These are phyloP conservation scores for Panopea generosa DNA, from an alignment of 2,888 invertebrate genomes.

Conservation along the genomic window DNA sequence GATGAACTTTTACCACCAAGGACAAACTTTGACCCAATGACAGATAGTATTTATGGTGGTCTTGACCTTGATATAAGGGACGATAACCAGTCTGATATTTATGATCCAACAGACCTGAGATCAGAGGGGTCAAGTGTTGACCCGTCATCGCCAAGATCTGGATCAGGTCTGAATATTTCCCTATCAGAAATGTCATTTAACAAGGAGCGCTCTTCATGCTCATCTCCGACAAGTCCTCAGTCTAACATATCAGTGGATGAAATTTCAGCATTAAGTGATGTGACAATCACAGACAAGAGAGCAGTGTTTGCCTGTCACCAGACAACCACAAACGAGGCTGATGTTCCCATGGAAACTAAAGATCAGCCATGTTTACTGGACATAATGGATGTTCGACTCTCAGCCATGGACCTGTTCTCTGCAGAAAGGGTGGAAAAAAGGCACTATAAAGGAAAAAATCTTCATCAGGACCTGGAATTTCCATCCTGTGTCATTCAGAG, in stretches of 20 bases:
- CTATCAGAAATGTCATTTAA: constrained; percentile 12
- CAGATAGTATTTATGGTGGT: constrained; percentile 82
- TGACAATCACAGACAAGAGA: constrained; percentile 12
- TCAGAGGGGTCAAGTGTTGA: constrained; percentile 68
- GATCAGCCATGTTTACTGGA: constrained; percentile 88
- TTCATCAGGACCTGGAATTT: constrained; percentile 79
- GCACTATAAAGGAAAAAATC: constrained; percentile 61
- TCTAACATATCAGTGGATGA: constrained; percentile 14
- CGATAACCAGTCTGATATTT: constrained; percentile 54
- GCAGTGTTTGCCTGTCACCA: constrained; percentile 13
- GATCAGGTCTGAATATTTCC: constrained; percentile 27
- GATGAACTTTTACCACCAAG: constrained; percentile 67
- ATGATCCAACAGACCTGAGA: constrained; percentile 54
- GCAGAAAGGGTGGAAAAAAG: constrained; percentile 86
- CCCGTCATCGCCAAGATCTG: constrained; percentile 52
- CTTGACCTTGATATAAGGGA: constrained; percentile 77
- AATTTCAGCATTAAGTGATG: constrained; percentile 18
- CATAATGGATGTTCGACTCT: constrained; percentile 90
- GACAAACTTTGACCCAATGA: constrained; percentile 76
- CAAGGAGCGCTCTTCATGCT: constrained; percentile 14
- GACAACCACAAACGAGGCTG: background rate
- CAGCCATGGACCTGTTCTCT: constrained; percentile 92
- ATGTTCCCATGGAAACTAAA: constrained; percentile 22
- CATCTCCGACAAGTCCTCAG: constrained; percentile 13
- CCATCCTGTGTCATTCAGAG: constrained; percentile 82